Percentiles rank a stretch among this genome's conserved stretches.
phyloP scores from a whole-genome alignment of 2,113 vertebrate species.

The Bagarius yarrelli region DNA sequence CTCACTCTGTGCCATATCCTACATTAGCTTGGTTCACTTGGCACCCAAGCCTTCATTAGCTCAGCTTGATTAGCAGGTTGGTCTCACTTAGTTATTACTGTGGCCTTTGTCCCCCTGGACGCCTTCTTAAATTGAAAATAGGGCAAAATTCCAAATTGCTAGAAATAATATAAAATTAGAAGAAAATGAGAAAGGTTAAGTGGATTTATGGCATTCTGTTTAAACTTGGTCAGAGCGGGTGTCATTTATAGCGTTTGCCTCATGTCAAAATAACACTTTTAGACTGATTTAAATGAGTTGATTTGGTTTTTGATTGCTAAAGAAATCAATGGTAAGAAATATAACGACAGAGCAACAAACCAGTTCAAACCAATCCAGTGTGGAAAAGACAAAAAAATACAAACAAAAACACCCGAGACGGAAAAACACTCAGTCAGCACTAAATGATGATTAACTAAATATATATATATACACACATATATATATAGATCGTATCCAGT shows the following conservation, averaged over 20 bases:
- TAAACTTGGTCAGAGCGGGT: background rate
- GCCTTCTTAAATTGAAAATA: background rate
- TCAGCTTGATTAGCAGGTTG: constrained; percentile 5
- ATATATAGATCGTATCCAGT: background rate
- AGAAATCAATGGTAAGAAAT: background rate
- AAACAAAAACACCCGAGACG: too few species aligned
- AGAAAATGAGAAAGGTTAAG: background rate
- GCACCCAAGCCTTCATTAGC: background rate
- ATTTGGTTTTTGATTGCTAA: background rate
- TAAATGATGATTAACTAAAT: background rate
- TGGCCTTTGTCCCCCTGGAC: background rate
- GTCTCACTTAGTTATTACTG: background rate
- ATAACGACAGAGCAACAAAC: background rate
- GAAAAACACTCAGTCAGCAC: background rate
- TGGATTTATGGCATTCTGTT: background rate
- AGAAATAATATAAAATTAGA: background rate
- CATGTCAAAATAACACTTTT: background rate
- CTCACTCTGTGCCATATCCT: background rate
- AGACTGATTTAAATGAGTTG: background rate
- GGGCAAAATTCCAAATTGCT: background rate
- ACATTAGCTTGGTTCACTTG: background rate
- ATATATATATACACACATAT: background rate
- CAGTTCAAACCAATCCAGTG: background rate
- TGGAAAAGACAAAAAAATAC: background rate
- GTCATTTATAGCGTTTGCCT: background rate